Evolutionary conservation across 2,113 vertebrate species (phyloP), one percentile per base, ranked within the genome.

Genomic region (Trichechus manatus): DNA sequence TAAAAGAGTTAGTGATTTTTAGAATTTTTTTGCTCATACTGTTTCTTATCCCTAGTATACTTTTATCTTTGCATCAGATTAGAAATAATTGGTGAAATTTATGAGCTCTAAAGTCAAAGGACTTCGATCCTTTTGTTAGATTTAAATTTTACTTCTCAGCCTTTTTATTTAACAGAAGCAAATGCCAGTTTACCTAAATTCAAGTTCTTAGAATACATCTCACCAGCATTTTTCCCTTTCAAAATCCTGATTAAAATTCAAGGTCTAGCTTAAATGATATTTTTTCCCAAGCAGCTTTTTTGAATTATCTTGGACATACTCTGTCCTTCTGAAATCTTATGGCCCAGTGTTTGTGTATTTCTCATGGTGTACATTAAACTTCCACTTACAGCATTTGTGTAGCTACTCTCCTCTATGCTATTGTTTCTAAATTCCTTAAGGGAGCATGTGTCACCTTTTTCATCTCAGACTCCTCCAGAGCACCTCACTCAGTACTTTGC

Each of bases 111-210:
- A 77, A 93, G 36, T 95, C 22, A 88, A 93, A 91, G 36, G 8
- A 87, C 64, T 86, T 44, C 36, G 29, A 1, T 90, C 27, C 19
- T 61, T 95, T 95, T 66, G 59, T 84, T 93, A 89, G 59, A 81
- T 78, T 92, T 83, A 68, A 91, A 92, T 93, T 93, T 97, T 94
- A 33, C 33, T 89, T 94, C 29, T 92, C 31, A 47, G 39, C n/a
- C 14, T 91, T 95, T 94, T 91, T 93, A 87, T 61, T 68, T 72
- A 39, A 50, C 23, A 94, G 23, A 5, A 81, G 50, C n/a, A 93
- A 92, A 90, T 68, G 39, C 25, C 89, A 94, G 56, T 84, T 92
- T 66, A 47, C 20, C 20, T 96, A 80, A 91, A 96, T 68, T 25
- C 5, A 61, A 25, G 3, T 75, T 89, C 29, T 81, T 90, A 66